A percentile compares a stretch with the other conserved stretches of the same genome.
Evolutionary conservation across 2,113 vertebrate genomes (phyloP).

Genomic region (Thamnophis sirtalis): DNA sequence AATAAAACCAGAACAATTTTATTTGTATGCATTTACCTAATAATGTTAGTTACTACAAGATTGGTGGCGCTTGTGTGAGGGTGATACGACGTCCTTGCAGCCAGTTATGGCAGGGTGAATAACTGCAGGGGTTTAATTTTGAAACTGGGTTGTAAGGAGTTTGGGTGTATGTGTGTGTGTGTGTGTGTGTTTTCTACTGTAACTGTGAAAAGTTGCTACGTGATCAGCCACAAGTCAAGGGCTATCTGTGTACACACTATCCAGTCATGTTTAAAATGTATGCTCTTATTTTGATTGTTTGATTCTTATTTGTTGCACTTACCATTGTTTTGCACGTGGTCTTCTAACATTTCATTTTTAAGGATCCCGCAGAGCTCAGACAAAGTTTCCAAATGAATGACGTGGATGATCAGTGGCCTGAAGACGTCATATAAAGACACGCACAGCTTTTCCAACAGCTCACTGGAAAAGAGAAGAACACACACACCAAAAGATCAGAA

Average conservation of each 20-base stretch:
- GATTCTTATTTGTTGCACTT: slow-evolving; percentile 35
- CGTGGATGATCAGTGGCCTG: slow-evolving; percentile 93
- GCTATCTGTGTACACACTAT: no score
- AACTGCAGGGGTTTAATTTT: background rate
- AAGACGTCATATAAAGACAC: slow-evolving; percentile 93
- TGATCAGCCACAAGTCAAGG: background rate
- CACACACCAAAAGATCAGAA: background rate
- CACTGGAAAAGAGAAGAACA: slow-evolving; percentile 68
- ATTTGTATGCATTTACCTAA: background rate
- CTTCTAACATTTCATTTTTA: slow-evolving; percentile 98
- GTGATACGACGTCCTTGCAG: background rate
- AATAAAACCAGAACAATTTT: background rate
- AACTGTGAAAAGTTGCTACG: background rate
- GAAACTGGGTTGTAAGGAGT: background rate
- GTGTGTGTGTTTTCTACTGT: background rate
- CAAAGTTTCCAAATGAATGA: slow-evolving; percentile 94
- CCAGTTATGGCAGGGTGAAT: background rate
- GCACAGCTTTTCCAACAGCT: slow-evolving; percentile 93
- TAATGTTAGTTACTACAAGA: background rate
- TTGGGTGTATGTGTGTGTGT: no score
- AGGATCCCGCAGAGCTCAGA: slow-evolving; percentile 97
- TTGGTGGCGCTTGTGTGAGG: background rate
- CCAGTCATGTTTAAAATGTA: background rate
- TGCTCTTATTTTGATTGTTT: background rate
- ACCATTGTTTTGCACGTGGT: slow-evolving; percentile 95